Conservation (phyloP, 53 echinoderm and acorn worm species). For the Paelopatides confundens region DNA sequence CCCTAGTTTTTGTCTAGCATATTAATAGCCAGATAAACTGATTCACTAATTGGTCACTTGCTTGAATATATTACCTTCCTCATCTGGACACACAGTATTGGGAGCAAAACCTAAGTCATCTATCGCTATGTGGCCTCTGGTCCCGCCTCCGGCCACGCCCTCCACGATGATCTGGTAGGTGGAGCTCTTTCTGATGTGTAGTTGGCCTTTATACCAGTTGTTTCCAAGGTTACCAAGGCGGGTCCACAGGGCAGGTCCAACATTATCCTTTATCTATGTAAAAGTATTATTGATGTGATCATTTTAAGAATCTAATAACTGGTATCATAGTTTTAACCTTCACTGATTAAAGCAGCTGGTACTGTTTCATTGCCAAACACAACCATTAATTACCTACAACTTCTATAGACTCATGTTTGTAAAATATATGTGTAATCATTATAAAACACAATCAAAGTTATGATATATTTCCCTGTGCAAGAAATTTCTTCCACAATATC, state of each 20-base stretch:
- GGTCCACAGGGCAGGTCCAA: background rate
- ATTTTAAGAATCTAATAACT: background rate
- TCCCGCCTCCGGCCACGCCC: conserved; percentile 58
- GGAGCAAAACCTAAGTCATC: conserved; percentile 75
- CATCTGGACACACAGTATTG: conserved; percentile 58
- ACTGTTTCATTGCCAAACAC: too few species aligned
- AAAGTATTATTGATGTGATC: background rate
- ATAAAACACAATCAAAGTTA: too few species aligned
- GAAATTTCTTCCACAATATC: too few species aligned
- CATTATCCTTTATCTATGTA: background rate
- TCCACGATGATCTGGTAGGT: conserved; percentile 67
- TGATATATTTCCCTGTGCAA: too few species aligned
- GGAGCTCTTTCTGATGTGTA: background rate
- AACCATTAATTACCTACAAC: too few species aligned
- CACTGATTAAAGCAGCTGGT: too few species aligned
- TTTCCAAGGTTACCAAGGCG: conserved; percentile 60
- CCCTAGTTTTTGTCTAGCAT: too few species aligned
- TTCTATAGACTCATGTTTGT: too few species aligned
- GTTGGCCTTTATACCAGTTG: conserved; percentile 64
- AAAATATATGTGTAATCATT: too few species aligned
- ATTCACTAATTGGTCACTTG: too few species aligned
- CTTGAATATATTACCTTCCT: background rate
- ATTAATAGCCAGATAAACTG: too few species aligned
- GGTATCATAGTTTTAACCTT: too few species aligned
- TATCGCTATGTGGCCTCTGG: conserved; percentile 66